Evolutionary conservation across 1,140 invertebrate genomes (phyloP).

Genomic region (Ceratosolen fusciceps): DNA sequence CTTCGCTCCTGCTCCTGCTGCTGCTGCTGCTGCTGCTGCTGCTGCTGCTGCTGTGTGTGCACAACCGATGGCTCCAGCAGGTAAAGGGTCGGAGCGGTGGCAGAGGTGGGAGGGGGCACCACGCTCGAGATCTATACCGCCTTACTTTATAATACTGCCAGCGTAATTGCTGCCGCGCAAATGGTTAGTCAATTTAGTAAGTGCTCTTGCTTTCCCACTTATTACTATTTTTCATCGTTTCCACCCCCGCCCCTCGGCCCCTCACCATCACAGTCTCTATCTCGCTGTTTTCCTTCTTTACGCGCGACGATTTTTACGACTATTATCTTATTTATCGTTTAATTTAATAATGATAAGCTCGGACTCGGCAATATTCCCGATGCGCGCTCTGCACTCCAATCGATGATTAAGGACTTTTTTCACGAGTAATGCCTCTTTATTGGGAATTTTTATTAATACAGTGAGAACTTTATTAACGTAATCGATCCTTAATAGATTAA

Average conservation of each 20-base stretch:
- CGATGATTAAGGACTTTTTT: background rate
- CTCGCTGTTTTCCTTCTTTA: background rate
- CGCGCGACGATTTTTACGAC: background rate
- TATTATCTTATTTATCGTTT: background rate
- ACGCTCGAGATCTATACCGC: background rate
- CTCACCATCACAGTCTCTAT: no score
- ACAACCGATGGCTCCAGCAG: no score
- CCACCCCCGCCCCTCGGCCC: background rate
- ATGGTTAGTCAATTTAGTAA: background rate
- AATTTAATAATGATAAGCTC: background rate
- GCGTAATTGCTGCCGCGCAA: background rate
- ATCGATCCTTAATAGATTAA: background rate
- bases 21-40: no score
- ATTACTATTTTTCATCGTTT: background rate
- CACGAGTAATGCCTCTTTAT: background rate
- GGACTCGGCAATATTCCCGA: background rate
- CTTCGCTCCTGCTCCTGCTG: background rate
- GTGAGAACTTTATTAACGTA: background rate
- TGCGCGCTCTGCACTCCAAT: background rate
- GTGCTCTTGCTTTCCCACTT: background rate
- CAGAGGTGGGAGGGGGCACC: background rate
- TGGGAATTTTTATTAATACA: background rate
- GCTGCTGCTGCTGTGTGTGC: no score
- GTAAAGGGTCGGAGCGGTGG: no score
- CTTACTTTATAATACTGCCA: background rate